Evolutionary conservation across 2,888 invertebrate species (phyloP), one percentile per base, ranked within the genome.

Genomic region (Xanthia togata): DNA sequence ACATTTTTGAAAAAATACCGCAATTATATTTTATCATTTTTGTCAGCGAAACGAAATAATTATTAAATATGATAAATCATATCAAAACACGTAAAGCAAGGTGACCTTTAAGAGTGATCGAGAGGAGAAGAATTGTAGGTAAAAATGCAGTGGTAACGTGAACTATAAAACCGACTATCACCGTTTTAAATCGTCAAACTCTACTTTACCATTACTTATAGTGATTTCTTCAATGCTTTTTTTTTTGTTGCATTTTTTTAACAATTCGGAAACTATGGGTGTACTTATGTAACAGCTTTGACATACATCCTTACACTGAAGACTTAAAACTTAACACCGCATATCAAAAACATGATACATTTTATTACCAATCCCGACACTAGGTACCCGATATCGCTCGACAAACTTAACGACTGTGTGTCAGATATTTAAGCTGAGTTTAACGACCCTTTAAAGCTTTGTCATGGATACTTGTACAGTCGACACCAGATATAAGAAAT

Each of bases 391-490:
- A 75, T 78, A 73, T 65, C 62, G 85, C 78, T 92, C 72, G 83
- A 44, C 83, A 65, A 79, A 79, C 87, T 90, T 89, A 85, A 89
- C 78, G 89, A 70, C 89, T 75, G 90, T 93, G 88, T 92, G 92
- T 93, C 90, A 88, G 86, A 85, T 90, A 84, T 90, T 90, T 90
- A 91, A 92, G 89, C 89, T 76, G 83, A 80, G 93, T 91, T 91
- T 90, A 93, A 91, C 89, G 91, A 91, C 91, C 93, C 84, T 86
- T 87, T 88, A 85, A n/a, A 89, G 90, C 88, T 88, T 88, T 90
- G 90, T 90, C 90, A 87, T 82, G 87, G 88, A 89, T 86, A 85
- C 86, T 85, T 76, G 88, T 87, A 86, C 79, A 85, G 84, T 87
- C 83, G 68, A 69, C 85, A 76, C 70, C 79, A 80, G 78, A 84